Conservation (phyloP, 2,888 invertebrate species). For the Dryocosmus kuriphilus region DNA sequence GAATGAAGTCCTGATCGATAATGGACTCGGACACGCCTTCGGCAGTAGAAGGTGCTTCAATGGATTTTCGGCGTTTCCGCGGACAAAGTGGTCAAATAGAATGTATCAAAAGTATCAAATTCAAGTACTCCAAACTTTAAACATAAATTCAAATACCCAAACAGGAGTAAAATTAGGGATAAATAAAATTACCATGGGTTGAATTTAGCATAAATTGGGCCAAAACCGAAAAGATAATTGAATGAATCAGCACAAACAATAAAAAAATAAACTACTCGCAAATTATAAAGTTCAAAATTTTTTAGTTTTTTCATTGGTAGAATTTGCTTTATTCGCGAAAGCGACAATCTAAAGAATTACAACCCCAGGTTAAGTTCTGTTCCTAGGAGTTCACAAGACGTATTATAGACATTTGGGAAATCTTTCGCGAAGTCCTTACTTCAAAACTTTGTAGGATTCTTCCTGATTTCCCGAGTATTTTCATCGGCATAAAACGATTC, state of each 20-base stretch:
- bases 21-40: constrained; percentile 27
- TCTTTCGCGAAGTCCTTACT: background rate
- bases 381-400: background rate
- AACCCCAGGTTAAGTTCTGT: background rate
- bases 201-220: no score
- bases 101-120: background rate
- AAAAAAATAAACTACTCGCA: background rate
- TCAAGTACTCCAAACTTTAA: background rate
- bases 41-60: constrained; percentile 10
- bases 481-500: background rate
- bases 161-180: background rate
- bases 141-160: constrained; percentile 1
- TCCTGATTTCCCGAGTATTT: constrained; percentile 1
- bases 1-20: background rate
- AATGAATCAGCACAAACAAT: background rate
- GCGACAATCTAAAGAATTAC: background rate
- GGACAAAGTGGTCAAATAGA: background rate
- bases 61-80: constrained; percentile 24
- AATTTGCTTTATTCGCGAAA: background rate
- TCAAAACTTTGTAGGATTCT: background rate
- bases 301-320: background rate
- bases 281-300: background rate
- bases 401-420: background rate
- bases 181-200: no score
- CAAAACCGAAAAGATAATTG: background rate